Base-by-base conservation (phyloP, 2,113 vertebrate genomes). In the Erythrolamprus reginae region DNA sequence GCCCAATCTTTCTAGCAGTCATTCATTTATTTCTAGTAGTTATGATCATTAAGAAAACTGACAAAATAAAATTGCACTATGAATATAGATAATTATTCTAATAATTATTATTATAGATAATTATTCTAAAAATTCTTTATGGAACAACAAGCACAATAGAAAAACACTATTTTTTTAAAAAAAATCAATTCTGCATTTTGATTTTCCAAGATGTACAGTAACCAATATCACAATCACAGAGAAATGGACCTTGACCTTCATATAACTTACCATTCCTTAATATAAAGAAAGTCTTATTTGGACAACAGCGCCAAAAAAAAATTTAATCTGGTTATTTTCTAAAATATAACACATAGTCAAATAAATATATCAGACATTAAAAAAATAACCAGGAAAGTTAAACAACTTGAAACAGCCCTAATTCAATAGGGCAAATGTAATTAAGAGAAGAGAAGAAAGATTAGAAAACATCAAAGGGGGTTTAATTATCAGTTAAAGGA, bases 361-460 rank as follows among this genome's bases (percentile, higher is more conserved):
- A 10, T 12, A 53, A 53, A 33, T 21, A 33, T 42, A 23, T 53
- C 52, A 86, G 51, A 26, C 50, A 89, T 45, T 45, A 91, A 55
- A 84, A 88, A 93, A 56, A 90, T 51, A 92, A 93, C 7, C 52
- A 56, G 88, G 90, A 91, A 50, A 86, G 42, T 0, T 33, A 26
- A 89, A 42, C 28, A 94, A n/a, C n/a, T 93, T 33, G 89, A 45
- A 95, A 93, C 86, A 94, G 65, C 90, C 91, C 92, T 94, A 95
- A 93, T 88, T 95, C 24, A 2, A 95, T 91, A 47, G 96, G 95
- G 94, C 94, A 95, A 94, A 95, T 95, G 94, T 95, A 96, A 96
- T 96, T 96, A 95, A 94, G 94, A 15, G 50, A 94, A 53, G 56
- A 33, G 17, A 58, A 91, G 92, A 91, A 91, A 92, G 92, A 95